phyloP scores from a whole-genome alignment of 35 echinoderm and acorn worm species.

The Acanthaster planci region DNA sequence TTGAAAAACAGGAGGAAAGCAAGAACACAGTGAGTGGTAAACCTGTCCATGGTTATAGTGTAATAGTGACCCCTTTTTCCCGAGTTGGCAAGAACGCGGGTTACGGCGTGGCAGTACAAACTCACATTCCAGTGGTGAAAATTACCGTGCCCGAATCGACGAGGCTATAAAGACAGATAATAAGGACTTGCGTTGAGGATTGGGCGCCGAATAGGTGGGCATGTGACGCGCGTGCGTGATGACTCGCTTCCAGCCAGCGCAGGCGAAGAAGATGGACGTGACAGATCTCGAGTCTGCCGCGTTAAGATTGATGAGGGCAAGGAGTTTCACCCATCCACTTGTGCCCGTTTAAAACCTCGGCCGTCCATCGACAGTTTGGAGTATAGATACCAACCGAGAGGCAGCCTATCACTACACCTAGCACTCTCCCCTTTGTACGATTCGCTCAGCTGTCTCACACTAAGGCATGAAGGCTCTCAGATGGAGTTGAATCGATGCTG shows the following conservation, averaged over 20 bases:
- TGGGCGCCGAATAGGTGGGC: background rate
- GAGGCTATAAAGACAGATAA: background rate
- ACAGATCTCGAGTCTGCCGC: background rate
- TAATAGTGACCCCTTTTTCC: background rate
- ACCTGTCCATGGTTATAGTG: background rate
- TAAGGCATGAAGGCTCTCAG: background rate
- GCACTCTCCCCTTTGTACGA: background rate
- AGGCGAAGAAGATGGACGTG: background rate
- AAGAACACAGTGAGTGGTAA: background rate
- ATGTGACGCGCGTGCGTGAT: conserved; percentile 27
- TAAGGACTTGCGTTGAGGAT: background rate
- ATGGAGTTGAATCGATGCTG: conserved; percentile 28
- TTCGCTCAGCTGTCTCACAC: background rate
- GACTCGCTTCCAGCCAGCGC: background rate
- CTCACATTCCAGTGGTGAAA: background rate
- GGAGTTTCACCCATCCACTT: background rate
- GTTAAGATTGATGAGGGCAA: background rate
- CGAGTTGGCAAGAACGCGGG: background rate
- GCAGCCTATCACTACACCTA: background rate
- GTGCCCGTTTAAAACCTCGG: background rate
- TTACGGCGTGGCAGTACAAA: background rate
- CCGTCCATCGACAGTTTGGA: background rate
- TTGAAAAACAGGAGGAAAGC: background rate
- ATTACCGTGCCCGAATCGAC: background rate
- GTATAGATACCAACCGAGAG: background rate